Base-by-base conservation (phyloP, 2,113 vertebrate genomes). In the Uria lomvia region DNA sequence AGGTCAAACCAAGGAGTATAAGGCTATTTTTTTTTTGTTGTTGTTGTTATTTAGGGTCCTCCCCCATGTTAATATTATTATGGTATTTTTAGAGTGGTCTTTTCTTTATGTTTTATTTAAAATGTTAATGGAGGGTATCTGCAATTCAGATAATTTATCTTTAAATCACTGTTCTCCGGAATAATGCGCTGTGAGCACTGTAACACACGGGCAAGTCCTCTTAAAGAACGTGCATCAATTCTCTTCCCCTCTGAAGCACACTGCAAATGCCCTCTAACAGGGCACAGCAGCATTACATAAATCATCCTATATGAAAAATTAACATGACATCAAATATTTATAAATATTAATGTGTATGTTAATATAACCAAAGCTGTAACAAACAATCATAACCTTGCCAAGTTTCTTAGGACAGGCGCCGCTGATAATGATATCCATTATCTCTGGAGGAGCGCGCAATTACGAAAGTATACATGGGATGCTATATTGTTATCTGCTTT, bases 281-380 rank as follows among this genome's bases (percentile, higher is more conserved):
- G 98, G 97, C 97, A 98, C 76, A 94, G 92, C 89, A 97, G 97
- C 97, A 96, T 98, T 98, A 97, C 98, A 98, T 98, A 98, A 98
- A 98, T 98, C 98, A 98, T 98, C 97, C 96, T 98, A 98, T 98
- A 98, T 98, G 97, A 98, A 99, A 98, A 98, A 98, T 98, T 98
- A 98, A 98, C 97, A 98, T 98, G 98, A 98, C 98, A 98, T 99
- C 97, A 98, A 98, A 98, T 98, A 98, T 98, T 98, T 98, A 99
- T 99, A 98, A 99, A 99, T 99, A 99, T 99, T 98, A 98, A 99
- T 98, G 98, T 97, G 96, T 98, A 98, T 98, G 98, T 98, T 98
- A 98, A 98, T 98, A 98, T 98, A 98, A 98, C 98, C 98, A 98
- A 98, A 98, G 98, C 98, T 98, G 98, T 98, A 98, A 98, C 97